Evolutionary conservation across 2,797 vertebrate genomes (phyloP).

Genomic region (Meda fulgida): DNA sequence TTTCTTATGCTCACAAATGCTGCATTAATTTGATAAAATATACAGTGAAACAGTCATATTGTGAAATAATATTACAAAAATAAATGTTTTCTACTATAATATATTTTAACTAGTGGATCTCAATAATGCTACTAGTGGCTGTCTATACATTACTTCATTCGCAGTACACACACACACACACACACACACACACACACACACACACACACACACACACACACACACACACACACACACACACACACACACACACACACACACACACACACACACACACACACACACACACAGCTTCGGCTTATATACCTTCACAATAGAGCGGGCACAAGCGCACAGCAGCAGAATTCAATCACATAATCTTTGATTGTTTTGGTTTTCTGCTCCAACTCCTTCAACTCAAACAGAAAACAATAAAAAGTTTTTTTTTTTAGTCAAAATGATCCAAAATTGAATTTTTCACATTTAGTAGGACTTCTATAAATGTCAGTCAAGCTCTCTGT

Average conservation of each 20-base stretch:
- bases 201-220: too few relatives aligned
- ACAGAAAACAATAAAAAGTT: slow-evolving; percentile 20
- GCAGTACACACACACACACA: background rate
- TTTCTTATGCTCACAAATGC: background rate
- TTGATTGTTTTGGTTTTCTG: slow-evolving; percentile 48
- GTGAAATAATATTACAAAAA: too few relatives aligned
- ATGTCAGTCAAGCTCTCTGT: slow-evolving; percentile 21
- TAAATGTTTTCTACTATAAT: too few relatives aligned
- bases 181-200: too few relatives aligned
- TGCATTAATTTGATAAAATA: background rate
- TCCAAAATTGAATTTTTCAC: slow-evolving; percentile 16
- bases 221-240: too few relatives aligned
- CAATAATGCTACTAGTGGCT: background rate
- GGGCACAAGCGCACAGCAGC: slow-evolving; percentile 23
- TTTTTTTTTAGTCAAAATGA: slow-evolving; percentile 21
- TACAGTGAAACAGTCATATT: background rate
- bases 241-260: too few relatives aligned
- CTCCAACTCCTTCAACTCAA: slow-evolving; percentile 29
- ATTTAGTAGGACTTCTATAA: slow-evolving; percentile 15
- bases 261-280: background rate
- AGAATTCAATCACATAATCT: slow-evolving; percentile 46
- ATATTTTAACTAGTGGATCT: background rate
- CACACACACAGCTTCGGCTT: background rate
- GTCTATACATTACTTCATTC: background rate
- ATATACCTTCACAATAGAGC: background rate